phyloP scores from a whole-genome alignment of 2,113 vertebrate genomes.

The Oostethus manadensis region DNA sequence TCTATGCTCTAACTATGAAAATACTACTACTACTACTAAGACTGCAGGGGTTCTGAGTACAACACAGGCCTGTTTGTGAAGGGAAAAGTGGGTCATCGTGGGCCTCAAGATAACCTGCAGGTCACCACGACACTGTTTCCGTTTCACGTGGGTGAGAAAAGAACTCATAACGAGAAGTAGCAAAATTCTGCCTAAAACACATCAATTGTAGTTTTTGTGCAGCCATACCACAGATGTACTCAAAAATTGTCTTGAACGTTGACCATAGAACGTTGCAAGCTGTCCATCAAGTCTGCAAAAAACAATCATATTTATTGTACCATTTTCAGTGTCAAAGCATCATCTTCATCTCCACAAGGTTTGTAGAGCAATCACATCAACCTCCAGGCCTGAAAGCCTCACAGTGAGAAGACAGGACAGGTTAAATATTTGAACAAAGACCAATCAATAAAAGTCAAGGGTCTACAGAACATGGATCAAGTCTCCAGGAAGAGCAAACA shows the following conservation, averaged over 20 bases:
- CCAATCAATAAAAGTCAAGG: constrained; percentile 44
- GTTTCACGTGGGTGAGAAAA: too few species aligned
- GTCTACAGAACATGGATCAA: constrained; percentile 14
- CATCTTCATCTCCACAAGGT: constrained; percentile 16
- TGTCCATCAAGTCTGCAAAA: neutral
- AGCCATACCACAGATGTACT: neutral
- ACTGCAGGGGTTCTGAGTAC: too few species aligned
- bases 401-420: constrained; percentile 13
- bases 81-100: too few species aligned
- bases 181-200: too few species aligned
- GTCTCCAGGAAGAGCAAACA: constrained; percentile 36
- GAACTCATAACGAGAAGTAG: too few species aligned
- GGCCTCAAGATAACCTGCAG: too few species aligned
- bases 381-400: constrained; percentile 20
- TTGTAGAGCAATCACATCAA: constrained; percentile 36
- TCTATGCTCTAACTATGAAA: too few species aligned
- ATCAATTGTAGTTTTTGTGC: too few species aligned
- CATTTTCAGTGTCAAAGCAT: constrained; percentile 4
- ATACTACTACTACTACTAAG: too few species aligned
- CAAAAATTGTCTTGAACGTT: neutral
- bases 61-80: too few species aligned
- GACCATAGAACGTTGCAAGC: neutral
- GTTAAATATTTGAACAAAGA: constrained; percentile 53
- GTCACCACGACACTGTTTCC: too few species aligned
- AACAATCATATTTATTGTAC: constrained; percentile 18